These are phyloP conservation scores for Pherbina coryleti DNA, from an alignment of 2,888 invertebrate species.

Conservation along the genomic window DNA sequence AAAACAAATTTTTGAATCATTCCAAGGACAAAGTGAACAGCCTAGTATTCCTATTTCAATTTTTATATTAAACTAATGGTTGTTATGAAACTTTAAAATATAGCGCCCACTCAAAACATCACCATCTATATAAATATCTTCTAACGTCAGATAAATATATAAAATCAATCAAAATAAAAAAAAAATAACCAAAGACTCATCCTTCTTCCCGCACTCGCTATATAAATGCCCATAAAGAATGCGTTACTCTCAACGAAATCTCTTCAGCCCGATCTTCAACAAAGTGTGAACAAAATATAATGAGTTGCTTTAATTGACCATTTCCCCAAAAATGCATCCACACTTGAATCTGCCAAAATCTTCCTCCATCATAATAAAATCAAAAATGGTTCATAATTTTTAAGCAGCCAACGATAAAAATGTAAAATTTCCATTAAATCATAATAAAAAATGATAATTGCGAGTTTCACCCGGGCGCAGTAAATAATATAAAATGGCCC, in stretches of 20 bases:
- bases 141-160: no score
- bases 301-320: not conserved
- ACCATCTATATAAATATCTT: no score
- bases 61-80: no score
- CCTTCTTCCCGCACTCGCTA: no score
- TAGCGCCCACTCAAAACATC: no score
- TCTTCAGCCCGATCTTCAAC: no score
- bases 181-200: no score
- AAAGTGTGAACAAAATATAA: not conserved
- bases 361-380: slow-evolving; percentile 22
- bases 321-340: not conserved
- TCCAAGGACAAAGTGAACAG: no score
- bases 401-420: slow-evolving; percentile 3
- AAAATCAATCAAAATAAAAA: no score
- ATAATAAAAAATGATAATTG: slow-evolving; percentile 66
- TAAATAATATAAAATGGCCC: slow-evolving; percentile 55
- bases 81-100: no score
- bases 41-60: no score
- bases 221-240: slow-evolving; percentile 2
- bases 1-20: no score
- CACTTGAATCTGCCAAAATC: slow-evolving; percentile 15
- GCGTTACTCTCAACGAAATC: slow-evolving; percentile 1
- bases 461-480: slow-evolving; percentile 62
- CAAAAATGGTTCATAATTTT: slow-evolving; percentile 10
- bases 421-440: slow-evolving; percentile 55